phyloP scores from a whole-genome alignment of 1,140 invertebrate genomes.

The Theocolax elegans region DNA sequence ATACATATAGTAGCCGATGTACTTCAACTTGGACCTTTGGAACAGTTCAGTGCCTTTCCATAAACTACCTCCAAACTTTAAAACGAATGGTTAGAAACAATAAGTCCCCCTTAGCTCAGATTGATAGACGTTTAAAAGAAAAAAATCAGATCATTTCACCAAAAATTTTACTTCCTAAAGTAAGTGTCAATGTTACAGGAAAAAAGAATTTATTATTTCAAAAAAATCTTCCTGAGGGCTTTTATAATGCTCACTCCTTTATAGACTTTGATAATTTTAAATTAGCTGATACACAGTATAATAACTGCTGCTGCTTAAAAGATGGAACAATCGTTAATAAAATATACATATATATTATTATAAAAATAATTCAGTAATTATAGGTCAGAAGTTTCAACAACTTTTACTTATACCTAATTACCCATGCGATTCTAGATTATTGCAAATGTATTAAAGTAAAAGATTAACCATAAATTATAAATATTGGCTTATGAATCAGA shows the following conservation, averaged over 20 bases:
- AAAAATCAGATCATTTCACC: not conserved
- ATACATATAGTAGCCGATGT: slow-evolving; percentile 44
- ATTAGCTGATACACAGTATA: not conserved
- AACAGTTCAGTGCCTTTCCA: slow-evolving; percentile 40
- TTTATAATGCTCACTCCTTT: not conserved
- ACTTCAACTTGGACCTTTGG: slow-evolving; percentile 33
- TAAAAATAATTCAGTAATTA: not conserved
- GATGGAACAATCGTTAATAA: not conserved
- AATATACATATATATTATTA: not conserved
- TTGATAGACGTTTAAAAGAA: slow-evolving; percentile 16
- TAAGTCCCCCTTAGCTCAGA: slow-evolving; percentile 39
- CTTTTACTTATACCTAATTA: not conserved
- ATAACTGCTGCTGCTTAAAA: slow-evolving; percentile 1
- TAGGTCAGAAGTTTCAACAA: not conserved
- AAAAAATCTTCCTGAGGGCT: not conserved
- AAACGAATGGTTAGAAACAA: slow-evolving; percentile 38
- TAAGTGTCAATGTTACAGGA: not conserved
- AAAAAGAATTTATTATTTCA: not conserved
- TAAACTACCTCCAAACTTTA: slow-evolving; percentile 42
- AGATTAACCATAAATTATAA: not conserved
- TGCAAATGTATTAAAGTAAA: not conserved
- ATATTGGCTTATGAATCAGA: not conserved
- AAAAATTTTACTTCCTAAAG: not conserved
- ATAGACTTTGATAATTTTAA: not conserved
- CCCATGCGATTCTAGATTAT: not conserved